Base-by-base conservation (phyloP, 2,888 invertebrate species). In the Tenthredo distinguenda region DNA sequence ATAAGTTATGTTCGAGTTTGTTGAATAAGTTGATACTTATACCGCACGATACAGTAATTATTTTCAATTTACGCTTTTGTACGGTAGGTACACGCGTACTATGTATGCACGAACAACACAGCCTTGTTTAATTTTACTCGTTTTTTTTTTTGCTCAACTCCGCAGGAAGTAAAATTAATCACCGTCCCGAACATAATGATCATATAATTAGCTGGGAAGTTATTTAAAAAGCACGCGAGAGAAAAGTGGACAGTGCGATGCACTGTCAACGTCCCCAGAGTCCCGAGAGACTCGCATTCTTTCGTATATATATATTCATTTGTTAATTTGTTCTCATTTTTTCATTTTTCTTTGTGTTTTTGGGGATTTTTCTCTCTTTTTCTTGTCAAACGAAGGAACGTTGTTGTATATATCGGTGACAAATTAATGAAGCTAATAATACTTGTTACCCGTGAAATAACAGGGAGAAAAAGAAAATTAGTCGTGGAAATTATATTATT, bases 161-260 rank as follows among this genome's bases (percentile, higher is more conserved):
- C 15, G 34, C 21, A 81, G 81, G 62, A 81, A 62, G 81, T 40
- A 37, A 81, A 62, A 81, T 81, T 81, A 81, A 81, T 81, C 81
- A 81, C 81, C 81, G 81, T 62, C 40, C 62, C 18, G 50, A 58
- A 40, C 58, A 50, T 81, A 81, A 81, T 62, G 81, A 58, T 81
- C 81, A 62, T 81, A 81, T 81, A 81, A 81, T 81, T 81, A 81
- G 58, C 26, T 62, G 81, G 58, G 37, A 81, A 81, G 81, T 81
- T 81, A 34, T 81, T 81, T 58, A n/a, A 81, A 81, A 81, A 81
- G 40, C 58, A 81, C 37, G 50, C 12, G 26, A 37, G 43, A 21
- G 74, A 74, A 43, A 12, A 37, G 7, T 40, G 62, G 62, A 81
- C 62, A 34, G 47, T 31, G 31, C n/a, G 55, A 18, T n/a, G 62